Conservation (phyloP, 2,888 invertebrate species). For the Notodonta dromedarius region DNA sequence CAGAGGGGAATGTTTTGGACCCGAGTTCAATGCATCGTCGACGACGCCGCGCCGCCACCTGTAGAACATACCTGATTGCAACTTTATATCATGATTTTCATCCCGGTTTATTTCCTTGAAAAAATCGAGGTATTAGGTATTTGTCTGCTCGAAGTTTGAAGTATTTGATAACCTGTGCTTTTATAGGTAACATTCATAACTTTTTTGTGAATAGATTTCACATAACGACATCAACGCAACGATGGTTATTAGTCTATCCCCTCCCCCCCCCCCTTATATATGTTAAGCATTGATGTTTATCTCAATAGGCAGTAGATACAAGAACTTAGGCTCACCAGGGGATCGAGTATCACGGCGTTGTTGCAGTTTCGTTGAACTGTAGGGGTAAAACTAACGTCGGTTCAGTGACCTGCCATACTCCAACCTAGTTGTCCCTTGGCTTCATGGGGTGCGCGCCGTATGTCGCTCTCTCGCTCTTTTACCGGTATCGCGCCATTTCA, state of each 20-base stretch:
- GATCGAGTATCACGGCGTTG: constrained; percentile 37
- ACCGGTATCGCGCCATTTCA: constrained; percentile 53
- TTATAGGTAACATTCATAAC: too few relatives aligned
- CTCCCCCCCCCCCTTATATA: too few relatives aligned
- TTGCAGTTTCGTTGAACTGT: constrained; percentile 45
- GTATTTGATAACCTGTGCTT: too few relatives aligned
- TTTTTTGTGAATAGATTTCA: too few relatives aligned
- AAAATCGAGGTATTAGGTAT: too few relatives aligned
- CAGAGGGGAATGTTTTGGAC: constrained; percentile 61
- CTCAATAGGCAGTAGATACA: background rate
- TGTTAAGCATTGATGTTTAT: too few relatives aligned
- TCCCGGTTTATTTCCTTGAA: background rate
- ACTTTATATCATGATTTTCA: constrained; percentile 4
- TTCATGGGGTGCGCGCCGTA: constrained; percentile 72
- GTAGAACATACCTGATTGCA: constrained; percentile 37
- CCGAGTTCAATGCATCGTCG: constrained; percentile 67
- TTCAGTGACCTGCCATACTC: constrained; percentile 73
- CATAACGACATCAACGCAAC: too few relatives aligned
- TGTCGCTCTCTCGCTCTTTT: constrained; percentile 60
- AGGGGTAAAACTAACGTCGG: constrained; percentile 62
- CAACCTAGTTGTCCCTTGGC: constrained; percentile 62
- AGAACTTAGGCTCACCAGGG: constrained; percentile 31
- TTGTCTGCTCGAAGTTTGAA: too few relatives aligned
- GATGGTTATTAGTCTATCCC: too few relatives aligned
- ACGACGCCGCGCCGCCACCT: constrained; percentile 49